Percentiles rank a stretch among this genome's conserved stretches.
Evolutionary conservation across 2,888 invertebrate genomes (phyloP).

Genomic region (Macaria notata): DNA sequence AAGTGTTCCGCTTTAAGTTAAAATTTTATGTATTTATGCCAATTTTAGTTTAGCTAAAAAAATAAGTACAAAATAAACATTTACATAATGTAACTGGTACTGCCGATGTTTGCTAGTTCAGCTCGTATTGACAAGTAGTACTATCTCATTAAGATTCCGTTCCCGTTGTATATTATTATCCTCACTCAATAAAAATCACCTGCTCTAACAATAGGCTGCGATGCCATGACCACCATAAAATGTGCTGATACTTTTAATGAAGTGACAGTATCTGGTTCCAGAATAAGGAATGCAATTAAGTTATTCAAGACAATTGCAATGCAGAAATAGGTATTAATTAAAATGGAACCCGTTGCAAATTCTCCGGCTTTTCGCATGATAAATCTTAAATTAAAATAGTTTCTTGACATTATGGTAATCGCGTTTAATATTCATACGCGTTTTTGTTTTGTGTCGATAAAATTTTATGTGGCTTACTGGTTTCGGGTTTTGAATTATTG

Average conservation of each 20-base stretch:
- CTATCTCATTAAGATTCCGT: conserved; percentile 20
- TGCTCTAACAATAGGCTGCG: conserved; percentile 58
- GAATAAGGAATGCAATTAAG: conserved; percentile 17
- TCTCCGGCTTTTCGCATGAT: conserved; percentile 3
- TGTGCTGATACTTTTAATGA: conserved; percentile 61
- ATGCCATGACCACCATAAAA: conserved; percentile 53
- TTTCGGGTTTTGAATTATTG: too few species aligned
- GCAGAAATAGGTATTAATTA: conserved; percentile 3
- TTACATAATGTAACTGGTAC: too few species aligned
- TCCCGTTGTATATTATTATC: conserved; percentile 26
- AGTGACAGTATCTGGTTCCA: conserved; percentile 45
- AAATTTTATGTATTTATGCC: too few species aligned
- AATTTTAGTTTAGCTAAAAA: too few species aligned
- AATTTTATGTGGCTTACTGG: not conserved
- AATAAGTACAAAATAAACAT: too few species aligned
- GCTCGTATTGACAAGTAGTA: too few species aligned
- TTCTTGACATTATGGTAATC: conserved; percentile 5
- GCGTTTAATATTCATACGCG: not conserved
- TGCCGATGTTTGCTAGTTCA: too few species aligned
- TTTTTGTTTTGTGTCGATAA: not conserved
- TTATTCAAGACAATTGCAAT: conserved; percentile 22
- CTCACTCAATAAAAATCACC: conserved; percentile 64
- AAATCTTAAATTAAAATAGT: conserved; percentile 12
- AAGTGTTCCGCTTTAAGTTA: too few species aligned
- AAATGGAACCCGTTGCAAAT: conserved; percentile 5